These are phyloP conservation scores for Crocodylus rhombifer DNA, from an alignment of 2,797 vertebrate genomes.

Conservation along the genomic window DNA sequence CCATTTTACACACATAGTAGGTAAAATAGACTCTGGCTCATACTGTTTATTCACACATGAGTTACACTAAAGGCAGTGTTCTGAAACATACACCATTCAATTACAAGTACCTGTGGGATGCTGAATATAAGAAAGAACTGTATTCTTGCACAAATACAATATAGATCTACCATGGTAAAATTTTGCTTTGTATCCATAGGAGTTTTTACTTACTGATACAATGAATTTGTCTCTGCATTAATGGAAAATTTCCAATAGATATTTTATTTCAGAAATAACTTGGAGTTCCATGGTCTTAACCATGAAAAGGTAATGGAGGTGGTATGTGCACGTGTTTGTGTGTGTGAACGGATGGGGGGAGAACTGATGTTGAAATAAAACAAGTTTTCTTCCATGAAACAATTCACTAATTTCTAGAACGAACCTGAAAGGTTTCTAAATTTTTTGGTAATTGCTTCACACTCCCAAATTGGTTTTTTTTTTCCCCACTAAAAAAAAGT, in stretches of 20 bases:
- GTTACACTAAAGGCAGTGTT: conserved; percentile 66
- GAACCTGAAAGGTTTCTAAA: not conserved
- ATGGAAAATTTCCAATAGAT: conserved; percentile 24
- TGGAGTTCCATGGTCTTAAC: conserved; percentile 6
- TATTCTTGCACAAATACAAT: conserved; percentile 68
- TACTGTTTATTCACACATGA: conserved; percentile 68
- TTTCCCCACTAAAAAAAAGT: not conserved
- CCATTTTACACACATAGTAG: no score
- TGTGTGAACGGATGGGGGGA: not conserved
- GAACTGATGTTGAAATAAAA: conserved; percentile 39
- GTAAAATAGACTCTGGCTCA: not conserved
- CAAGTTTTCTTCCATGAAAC: not conserved
- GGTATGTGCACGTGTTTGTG: not conserved
- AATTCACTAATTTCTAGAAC: conserved; percentile 8
- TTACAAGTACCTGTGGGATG: conserved; percentile 50
- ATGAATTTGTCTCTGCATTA: conserved; percentile 34
- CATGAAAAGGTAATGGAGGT: not conserved
- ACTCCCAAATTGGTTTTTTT: not conserved
- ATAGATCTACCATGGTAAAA: conserved; percentile 58
- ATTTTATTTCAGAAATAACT: conserved; percentile 30
- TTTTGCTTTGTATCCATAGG: conserved; percentile 36
- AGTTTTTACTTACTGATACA: conserved; percentile 50
- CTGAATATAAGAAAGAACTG: conserved; percentile 43
- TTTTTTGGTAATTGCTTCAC: conserved; percentile 1
- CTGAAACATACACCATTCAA: conserved; percentile 61